Percentiles rank a stretch among this genome's conserved stretches.
These are phyloP conservation scores for Ciona savignyi DNA, from an alignment of 23 tunicate genomes.

Conservation along the genomic window DNA sequence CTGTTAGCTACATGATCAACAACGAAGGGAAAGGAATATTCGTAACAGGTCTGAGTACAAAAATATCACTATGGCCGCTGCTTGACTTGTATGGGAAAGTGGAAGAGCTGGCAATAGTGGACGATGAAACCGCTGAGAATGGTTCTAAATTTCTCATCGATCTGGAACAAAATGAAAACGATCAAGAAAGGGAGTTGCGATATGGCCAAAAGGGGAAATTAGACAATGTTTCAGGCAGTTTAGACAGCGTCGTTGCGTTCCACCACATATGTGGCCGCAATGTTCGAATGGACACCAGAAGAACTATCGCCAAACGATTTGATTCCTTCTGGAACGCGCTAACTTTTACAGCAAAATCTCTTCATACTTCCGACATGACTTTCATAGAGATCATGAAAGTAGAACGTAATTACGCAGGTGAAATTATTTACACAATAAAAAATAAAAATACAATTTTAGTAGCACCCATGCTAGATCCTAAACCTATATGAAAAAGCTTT, in stretches of 20 bases:
- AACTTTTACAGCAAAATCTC: slow-evolving; percentile 40
- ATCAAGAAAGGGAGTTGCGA: not conserved
- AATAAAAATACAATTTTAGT: too few species aligned
- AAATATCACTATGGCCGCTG: slow-evolving; percentile 43
- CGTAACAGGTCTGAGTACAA: slow-evolving; percentile 42
- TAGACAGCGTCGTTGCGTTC: slow-evolving; percentile 18
- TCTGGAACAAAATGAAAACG: slow-evolving; percentile 1
- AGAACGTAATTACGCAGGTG: slow-evolving; percentile 63
- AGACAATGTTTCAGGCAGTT: not conserved
- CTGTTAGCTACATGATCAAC: slow-evolving; percentile 77
- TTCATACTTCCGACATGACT: slow-evolving; percentile 38
- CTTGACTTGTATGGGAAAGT: slow-evolving; percentile 74
- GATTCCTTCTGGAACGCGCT: slow-evolving; percentile 88
- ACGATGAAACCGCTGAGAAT: slow-evolving; percentile 36
- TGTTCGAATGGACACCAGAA: slow-evolving; percentile 49
- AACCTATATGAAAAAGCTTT: too few species aligned
- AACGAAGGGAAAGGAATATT: slow-evolving; percentile 75
- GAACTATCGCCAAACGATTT: slow-evolving; percentile 57
- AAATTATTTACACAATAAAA: not conserved
- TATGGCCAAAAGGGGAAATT: not conserved
- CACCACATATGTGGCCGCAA: slow-evolving; percentile 57
- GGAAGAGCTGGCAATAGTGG: slow-evolving; percentile 50
- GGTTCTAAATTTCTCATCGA: slow-evolving; percentile 27
- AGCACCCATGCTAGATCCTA: slow-evolving; percentile 8
- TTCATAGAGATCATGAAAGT: slow-evolving; percentile 57